A percentile compares a stretch with the other conserved stretches of the same genome.
Conservation (phyloP, 2,888 invertebrate species). For the Alloscopus bannaensis region DNA sequence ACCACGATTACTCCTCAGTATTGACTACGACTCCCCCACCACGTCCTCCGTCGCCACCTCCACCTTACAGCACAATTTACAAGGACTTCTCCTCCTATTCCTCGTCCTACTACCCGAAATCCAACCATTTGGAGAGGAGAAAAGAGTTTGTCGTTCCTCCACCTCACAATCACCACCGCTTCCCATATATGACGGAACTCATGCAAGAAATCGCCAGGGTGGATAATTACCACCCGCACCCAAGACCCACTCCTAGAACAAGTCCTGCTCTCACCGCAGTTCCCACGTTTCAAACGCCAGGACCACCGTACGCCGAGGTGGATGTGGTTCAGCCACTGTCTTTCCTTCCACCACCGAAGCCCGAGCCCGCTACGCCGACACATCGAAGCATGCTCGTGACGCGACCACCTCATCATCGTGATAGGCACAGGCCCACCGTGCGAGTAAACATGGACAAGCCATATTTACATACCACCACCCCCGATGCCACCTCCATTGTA, state of each 20-base stretch:
- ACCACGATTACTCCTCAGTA: too few relatives aligned
- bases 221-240: slow-evolving; percentile 13
- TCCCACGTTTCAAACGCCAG: slow-evolving; percentile 39
- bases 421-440: slow-evolving; percentile 16
- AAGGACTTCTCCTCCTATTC: too few relatives aligned
- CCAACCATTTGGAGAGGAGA: neutral
- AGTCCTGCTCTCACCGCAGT: slow-evolving; percentile 30
- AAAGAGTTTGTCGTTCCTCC: neutral
- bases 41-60: too few relatives aligned
- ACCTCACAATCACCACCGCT: neutral
- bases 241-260: slow-evolving; percentile 9
- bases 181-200: slow-evolving; percentile 26
- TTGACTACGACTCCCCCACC: too few relatives aligned
- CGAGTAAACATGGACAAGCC: slow-evolving; percentile 46
- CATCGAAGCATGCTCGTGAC: neutral
- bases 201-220: slow-evolving; percentile 31
- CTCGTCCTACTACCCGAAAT: neutral
- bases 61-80: too few relatives aligned
- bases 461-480: slow-evolving; percentile 16
- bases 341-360: slow-evolving; percentile 37
- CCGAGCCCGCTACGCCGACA: slow-evolving; percentile 29
- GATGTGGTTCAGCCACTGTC: slow-evolving; percentile 44
- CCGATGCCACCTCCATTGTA: neutral
- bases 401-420: neutral
- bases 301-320: slow-evolving; percentile 46